These are phyloP conservation scores for Hypanus sabinus DNA, from an alignment of 2,113 vertebrate genomes.

Conservation along the genomic window DNA sequence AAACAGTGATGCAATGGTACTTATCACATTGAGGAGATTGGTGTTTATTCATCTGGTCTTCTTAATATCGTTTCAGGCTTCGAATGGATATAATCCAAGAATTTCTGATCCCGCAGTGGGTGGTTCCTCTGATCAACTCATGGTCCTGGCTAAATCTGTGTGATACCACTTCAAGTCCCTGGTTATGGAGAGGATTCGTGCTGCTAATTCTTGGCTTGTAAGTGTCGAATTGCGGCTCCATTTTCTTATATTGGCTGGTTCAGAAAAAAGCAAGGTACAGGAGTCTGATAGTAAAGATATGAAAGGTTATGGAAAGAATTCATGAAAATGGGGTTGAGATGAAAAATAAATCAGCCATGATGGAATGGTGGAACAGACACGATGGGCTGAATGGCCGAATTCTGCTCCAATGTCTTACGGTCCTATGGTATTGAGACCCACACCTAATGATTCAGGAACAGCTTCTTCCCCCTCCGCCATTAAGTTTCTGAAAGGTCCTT, in stretches of 20 bases:
- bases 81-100: conserved; percentile 2
- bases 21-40: not conserved
- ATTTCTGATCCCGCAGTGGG: not conserved
- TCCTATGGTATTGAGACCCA: too few relatives aligned
- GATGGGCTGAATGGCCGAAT: too few relatives aligned
- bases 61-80: not conserved
- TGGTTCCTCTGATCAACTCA: not conserved
- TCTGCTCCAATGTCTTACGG: too few relatives aligned
- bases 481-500: too few relatives aligned
- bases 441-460: too few relatives aligned
- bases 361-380: too few relatives aligned
- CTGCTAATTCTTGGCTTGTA: not conserved
- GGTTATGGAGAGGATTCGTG: not conserved
- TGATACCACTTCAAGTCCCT: not conserved
- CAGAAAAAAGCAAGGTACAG: not conserved
- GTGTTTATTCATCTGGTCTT: not conserved
- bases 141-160: conserved; percentile 12
- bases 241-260: not conserved
- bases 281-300: too few relatives aligned
- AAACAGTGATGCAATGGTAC: not conserved
- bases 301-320: too few relatives aligned
- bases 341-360: too few relatives aligned
- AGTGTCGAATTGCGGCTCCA: not conserved
- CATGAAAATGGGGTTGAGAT: too few relatives aligned
- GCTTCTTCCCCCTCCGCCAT: too few relatives aligned